These are phyloP conservation scores for Chloromyia formosa DNA, from an alignment of 2,888 invertebrate species.

Conservation along the genomic window DNA sequence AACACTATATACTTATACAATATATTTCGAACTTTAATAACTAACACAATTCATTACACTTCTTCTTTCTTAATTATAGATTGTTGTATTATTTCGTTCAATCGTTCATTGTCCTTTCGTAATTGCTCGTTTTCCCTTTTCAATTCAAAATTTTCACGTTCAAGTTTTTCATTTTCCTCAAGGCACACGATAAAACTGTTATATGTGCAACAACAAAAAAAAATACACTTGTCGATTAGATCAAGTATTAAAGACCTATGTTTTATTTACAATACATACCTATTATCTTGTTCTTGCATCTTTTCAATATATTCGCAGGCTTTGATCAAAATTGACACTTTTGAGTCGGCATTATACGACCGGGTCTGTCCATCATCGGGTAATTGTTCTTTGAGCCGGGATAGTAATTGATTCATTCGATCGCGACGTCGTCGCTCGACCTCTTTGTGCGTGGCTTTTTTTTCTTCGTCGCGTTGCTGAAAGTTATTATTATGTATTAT, in stretches of 20 bases:
- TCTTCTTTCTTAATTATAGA: neutral
- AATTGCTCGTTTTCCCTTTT: neutral
- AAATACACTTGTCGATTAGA: no score
- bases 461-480: neutral
- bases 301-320: slow-evolving; percentile 4
- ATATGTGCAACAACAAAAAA: neutral
- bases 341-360: neutral
- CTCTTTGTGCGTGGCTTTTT: neutral
- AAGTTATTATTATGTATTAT: neutral
- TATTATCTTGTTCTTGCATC: neutral
- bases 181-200: neutral
- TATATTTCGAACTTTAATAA: neutral
- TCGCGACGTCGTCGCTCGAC: neutral
- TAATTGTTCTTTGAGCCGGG: neutral
- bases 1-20: neutral
- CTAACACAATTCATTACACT: neutral
- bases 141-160: neutral
- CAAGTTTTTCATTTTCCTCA: neutral
- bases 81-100: neutral
- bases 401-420: neutral
- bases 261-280: no score
- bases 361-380: neutral
- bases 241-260: no score
- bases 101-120: neutral
- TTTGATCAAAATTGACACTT: neutral